These are phyloP conservation scores for Drosophila suboccidentalis DNA, from an alignment of 2,888 invertebrate genomes.

Conservation along the genomic window DNA sequence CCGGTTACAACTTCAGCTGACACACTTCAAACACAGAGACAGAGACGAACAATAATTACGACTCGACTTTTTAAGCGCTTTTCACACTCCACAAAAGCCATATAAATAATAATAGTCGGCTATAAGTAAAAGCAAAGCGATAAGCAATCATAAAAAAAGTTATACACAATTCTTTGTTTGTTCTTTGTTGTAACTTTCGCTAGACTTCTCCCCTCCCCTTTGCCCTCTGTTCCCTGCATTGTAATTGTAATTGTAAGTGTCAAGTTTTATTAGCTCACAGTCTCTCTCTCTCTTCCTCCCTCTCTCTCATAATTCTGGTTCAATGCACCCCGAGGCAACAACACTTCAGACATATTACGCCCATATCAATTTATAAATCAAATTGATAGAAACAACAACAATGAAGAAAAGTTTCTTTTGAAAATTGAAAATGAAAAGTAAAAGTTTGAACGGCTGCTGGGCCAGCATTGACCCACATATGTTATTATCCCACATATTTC, in stretches of 20 bases:
- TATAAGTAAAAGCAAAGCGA: slow-evolving; percentile 44
- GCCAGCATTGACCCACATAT: slow-evolving; percentile 69
- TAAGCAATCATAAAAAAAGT: slow-evolving; percentile 65
- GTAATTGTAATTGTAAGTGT: slow-evolving; percentile 63
- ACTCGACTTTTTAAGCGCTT: slow-evolving; percentile 48
- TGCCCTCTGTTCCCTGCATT: slow-evolving; percentile 20
- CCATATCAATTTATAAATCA: slow-evolving; percentile 54
- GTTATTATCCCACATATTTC: slow-evolving; percentile 14
- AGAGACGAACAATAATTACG: slow-evolving; percentile 57
- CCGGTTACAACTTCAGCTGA: slow-evolving; percentile 42
- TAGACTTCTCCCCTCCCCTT: slow-evolving; percentile 36
- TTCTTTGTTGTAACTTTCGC: slow-evolving; percentile 75
- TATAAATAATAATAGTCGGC: slow-evolving; percentile 54
- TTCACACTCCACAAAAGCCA: slow-evolving; percentile 55
- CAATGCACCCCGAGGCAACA: slow-evolving; percentile 47
- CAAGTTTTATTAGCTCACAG: slow-evolving; percentile 74
- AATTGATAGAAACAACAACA: slow-evolving; percentile 27
- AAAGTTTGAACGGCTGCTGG: slow-evolving; percentile 65
- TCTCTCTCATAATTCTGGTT: slow-evolving; percentile 30
- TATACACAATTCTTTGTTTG: slow-evolving; percentile 57
- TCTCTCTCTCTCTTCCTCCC: background rate
- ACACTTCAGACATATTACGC: slow-evolving; percentile 40
- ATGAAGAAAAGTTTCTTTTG: slow-evolving; percentile 16
- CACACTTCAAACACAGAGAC: slow-evolving; percentile 46
- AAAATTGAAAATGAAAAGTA: slow-evolving; percentile 51